Evolutionary conservation across 2,113 vertebrate species (phyloP).

Genomic region (Rostratula benghalensis): DNA sequence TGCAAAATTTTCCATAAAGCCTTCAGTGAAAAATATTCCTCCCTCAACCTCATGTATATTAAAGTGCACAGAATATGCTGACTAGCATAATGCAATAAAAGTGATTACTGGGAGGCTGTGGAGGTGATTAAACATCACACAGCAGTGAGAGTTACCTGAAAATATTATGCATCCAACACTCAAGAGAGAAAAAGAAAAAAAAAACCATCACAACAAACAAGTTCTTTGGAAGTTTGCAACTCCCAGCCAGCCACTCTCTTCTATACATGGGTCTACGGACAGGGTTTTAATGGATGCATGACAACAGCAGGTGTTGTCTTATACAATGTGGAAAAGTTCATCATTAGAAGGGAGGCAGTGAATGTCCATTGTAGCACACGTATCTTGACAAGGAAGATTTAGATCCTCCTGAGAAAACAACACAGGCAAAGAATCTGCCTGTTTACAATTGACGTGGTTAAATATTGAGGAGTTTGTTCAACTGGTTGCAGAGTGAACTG

Average conservation of each 20-base stretch:
- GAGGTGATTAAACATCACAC: constrained; percentile 72
- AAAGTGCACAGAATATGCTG: constrained; percentile 72
- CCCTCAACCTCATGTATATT: constrained; percentile 77
- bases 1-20: constrained; percentile 71
- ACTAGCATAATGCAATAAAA: constrained; percentile 71
- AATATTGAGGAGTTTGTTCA: constrained; percentile 46
- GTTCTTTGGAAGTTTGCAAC: background rate
- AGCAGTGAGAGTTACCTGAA: constrained; percentile 60
- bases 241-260: background rate
- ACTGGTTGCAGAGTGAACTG: constrained; percentile 22
- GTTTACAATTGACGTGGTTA: constrained; percentile 35
- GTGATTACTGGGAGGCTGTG: constrained; percentile 65
- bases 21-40: constrained; percentile 71
- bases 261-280: background rate
- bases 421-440: constrained; percentile 23
- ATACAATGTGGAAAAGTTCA: constrained; percentile 37
- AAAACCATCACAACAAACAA: background rate
- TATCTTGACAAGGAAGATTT: constrained; percentile 60
- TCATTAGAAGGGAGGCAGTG: constrained; percentile 49
- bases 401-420: constrained; percentile 51
- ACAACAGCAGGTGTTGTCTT: background rate
- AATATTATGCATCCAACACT: constrained; percentile 50
- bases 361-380: constrained; percentile 34
- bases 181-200: background rate
- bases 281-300: constrained; percentile 37